phyloP scores from a whole-genome alignment of 2,797 vertebrate species.

The Ispidina lecontei region DNA sequence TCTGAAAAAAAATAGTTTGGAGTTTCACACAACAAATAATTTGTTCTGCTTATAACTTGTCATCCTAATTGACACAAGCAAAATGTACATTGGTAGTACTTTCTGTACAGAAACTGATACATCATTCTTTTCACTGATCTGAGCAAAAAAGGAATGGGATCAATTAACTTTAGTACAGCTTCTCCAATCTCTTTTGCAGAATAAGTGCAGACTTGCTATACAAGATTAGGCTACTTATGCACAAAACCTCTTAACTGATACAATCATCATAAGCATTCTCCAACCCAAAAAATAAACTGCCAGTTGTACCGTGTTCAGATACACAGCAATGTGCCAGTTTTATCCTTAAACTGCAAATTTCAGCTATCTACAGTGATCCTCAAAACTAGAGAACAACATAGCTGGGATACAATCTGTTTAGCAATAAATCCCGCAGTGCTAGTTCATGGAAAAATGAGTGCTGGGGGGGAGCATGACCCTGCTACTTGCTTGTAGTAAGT shows the following conservation, averaged over 20 bases:
- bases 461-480: not conserved
- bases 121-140: not conserved
- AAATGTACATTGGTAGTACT: slow-evolving; percentile 24
- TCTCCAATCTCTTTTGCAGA: not conserved
- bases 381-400: not conserved
- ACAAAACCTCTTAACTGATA: not conserved
- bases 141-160: not conserved
- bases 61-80: slow-evolving; percentile 28
- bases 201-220: not conserved
- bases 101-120: not conserved
- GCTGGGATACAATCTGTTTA: not conserved
- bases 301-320: not conserved
- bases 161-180: not conserved
- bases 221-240: not conserved
- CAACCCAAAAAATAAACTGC: not conserved
- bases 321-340: too few relatives aligned
- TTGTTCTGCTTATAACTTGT: slow-evolving; percentile 10
- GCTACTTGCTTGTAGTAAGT: not conserved
- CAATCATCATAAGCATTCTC: not conserved
- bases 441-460: not conserved
- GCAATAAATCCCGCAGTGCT: not conserved
- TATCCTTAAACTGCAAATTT: not conserved
- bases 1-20: not conserved
- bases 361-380: not conserved
- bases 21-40: not conserved